A percentile compares a stretch with the other conserved stretches of the same genome.
phyloP scores from a whole-genome alignment of 2,888 invertebrate genomes.

The Myathropa florea region DNA sequence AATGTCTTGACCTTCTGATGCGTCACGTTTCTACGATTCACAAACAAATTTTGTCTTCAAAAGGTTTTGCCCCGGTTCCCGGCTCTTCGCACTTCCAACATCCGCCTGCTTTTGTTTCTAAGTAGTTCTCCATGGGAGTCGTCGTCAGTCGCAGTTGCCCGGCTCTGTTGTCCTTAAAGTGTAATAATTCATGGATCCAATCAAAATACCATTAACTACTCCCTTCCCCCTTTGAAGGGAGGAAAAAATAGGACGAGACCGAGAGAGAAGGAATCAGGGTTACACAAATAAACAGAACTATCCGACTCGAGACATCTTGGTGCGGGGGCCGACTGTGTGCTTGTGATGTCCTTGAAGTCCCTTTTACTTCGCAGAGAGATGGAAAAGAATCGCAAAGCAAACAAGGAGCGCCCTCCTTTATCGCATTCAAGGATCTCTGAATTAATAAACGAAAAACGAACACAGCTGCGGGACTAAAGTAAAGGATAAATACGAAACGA shows the following conservation, averaged over 20 bases:
- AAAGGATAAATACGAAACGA: neutral
- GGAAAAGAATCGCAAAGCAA: neutral
- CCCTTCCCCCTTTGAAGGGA: neutral
- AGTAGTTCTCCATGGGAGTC: neutral
- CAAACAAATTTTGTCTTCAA: neutral
- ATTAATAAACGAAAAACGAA: neutral
- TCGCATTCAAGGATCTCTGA: slow-evolving; percentile 11
- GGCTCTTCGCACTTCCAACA: neutral
- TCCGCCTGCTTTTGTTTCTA: neutral
- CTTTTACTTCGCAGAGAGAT: neutral
- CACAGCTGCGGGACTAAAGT: neutral
- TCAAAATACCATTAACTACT: slow-evolving; percentile 34
- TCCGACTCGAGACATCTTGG: neutral
- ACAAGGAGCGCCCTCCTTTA: too few relatives aligned
- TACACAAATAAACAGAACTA: neutral
- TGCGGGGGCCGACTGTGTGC: neutral
- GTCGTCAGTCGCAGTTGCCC: neutral
- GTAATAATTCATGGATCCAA: slow-evolving; percentile 51
- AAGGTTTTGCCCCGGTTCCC: neutral
- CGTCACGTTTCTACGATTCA: slow-evolving; percentile 35
- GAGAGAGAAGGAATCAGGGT: neutral
- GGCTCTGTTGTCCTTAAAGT: slow-evolving; percentile 2
- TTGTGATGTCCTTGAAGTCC: slow-evolving; percentile 7
- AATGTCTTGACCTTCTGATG: slow-evolving; percentile 17
- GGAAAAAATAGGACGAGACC: neutral